phyloP scores from a whole-genome alignment of 1,140 invertebrate genomes.

The Melipona quadrifasciata region DNA sequence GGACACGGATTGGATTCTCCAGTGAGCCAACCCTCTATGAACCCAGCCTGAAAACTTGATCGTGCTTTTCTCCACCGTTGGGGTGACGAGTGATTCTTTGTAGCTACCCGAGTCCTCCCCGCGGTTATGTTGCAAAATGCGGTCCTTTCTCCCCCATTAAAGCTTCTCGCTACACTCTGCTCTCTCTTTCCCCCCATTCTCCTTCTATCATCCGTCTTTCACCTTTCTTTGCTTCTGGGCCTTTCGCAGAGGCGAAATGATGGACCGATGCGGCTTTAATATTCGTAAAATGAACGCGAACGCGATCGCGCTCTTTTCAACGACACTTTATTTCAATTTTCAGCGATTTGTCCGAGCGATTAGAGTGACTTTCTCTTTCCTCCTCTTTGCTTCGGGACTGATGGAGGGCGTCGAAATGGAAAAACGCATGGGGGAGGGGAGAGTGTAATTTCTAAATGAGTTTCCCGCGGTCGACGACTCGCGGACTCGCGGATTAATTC shows the following conservation, averaged over 20 bases:
- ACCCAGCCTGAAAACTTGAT: conserved; percentile 62
- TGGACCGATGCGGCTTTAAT: conserved; percentile 42
- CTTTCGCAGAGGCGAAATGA: conserved; percentile 37
- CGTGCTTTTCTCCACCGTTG: conserved; percentile 54
- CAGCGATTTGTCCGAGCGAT: no score
- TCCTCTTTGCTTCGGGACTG: no score
- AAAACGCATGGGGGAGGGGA: not conserved
- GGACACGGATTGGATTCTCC: conserved; percentile 59
- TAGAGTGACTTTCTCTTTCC: no score
- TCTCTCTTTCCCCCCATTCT: not conserved
- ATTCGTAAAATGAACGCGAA: not conserved
- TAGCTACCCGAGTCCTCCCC: conserved; percentile 59
- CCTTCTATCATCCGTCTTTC: not conserved
- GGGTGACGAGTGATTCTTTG: conserved; percentile 67
- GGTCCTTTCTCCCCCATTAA: conserved; percentile 60
- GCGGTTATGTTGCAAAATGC: conserved; percentile 68
- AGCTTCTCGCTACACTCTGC: conserved; percentile 35
- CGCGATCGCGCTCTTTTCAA: not conserved
- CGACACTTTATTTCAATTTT: not conserved
- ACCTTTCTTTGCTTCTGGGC: conserved; percentile 3
- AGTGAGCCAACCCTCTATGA: conserved; percentile 44
- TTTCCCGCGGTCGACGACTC: no score
- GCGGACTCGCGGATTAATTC: no score
- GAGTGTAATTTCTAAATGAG: no score
- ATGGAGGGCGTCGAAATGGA: not conserved